Evolutionary conservation across 2,797 vertebrate species (phyloP).

Genomic region (Lagorchestes hirsutus): DNA sequence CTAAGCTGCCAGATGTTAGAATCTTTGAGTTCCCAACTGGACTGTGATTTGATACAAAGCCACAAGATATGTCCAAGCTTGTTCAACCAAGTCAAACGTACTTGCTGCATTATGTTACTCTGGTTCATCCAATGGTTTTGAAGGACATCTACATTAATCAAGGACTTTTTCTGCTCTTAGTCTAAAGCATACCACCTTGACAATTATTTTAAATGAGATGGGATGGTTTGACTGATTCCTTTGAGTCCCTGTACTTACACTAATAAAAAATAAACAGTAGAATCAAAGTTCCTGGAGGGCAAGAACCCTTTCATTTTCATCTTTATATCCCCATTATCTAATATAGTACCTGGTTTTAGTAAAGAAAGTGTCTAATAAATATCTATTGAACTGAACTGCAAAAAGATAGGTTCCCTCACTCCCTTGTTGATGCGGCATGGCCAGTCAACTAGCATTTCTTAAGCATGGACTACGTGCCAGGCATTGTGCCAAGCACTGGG

Average conservation of each 20-base stretch:
- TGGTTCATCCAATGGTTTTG: background rate
- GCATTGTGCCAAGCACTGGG: background rate
- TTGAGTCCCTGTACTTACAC: background rate
- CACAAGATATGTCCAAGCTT: background rate
- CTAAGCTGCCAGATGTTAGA: background rate
- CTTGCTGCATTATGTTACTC: background rate
- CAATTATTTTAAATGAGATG: background rate
- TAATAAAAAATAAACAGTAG: background rate
- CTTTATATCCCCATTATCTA: background rate
- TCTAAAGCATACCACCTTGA: background rate
- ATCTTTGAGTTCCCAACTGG: background rate
- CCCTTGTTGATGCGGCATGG: background rate
- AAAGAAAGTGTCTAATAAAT: background rate
- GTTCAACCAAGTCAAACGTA: background rate
- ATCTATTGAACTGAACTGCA: background rate
- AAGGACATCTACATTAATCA: background rate
- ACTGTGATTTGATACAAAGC: background rate
- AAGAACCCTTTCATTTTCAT: fast-evolving
- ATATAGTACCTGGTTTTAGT: background rate
- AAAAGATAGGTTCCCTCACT: background rate
- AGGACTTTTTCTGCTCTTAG: background rate
- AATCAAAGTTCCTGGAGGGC: background rate
- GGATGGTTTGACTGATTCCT: background rate
- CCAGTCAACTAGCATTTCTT: background rate
- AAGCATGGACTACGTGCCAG: background rate